Percentiles rank a stretch among this genome's conserved stretches.
These are phyloP conservation scores for Lota lota DNA, from an alignment of 2,113 vertebrate species.

Conservation along the genomic window DNA sequence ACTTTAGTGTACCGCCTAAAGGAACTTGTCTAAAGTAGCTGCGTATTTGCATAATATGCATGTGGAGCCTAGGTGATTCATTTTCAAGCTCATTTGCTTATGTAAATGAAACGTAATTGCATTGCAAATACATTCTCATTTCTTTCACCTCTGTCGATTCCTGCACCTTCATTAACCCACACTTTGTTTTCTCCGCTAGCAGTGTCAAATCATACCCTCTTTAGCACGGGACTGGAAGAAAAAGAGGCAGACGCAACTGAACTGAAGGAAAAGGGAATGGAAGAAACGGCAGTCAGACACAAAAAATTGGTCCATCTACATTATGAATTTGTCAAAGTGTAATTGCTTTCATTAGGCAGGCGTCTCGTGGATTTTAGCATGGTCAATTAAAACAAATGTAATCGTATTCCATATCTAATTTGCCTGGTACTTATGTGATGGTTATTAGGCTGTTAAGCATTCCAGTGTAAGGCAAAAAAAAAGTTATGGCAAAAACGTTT, in stretches of 20 bases:
- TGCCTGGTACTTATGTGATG: neutral
- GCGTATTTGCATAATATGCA: neutral
- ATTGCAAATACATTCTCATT: neutral
- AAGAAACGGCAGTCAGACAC: too few species aligned
- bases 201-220: neutral
- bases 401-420: conserved; percentile 4
- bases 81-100: conserved; percentile 15
- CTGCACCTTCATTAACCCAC: conserved; percentile 1
- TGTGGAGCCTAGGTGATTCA: conserved; percentile 26
- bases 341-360: neutral
- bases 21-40: neutral
- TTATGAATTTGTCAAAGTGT: neutral
- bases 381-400: neutral
- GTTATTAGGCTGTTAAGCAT: neutral
- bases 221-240: neutral
- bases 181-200: neutral
- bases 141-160: conserved; percentile 1
- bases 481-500: neutral
- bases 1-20: neutral
- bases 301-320: neutral
- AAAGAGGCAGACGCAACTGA: neutral
- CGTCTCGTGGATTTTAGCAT: neutral
- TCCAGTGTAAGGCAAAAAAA: too few species aligned
- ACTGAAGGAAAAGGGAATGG: neutral
- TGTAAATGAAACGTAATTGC: conserved; percentile 25